phyloP scores from a whole-genome alignment of 2,888 invertebrate genomes.

The Branchipolynoe longqiensis region DNA sequence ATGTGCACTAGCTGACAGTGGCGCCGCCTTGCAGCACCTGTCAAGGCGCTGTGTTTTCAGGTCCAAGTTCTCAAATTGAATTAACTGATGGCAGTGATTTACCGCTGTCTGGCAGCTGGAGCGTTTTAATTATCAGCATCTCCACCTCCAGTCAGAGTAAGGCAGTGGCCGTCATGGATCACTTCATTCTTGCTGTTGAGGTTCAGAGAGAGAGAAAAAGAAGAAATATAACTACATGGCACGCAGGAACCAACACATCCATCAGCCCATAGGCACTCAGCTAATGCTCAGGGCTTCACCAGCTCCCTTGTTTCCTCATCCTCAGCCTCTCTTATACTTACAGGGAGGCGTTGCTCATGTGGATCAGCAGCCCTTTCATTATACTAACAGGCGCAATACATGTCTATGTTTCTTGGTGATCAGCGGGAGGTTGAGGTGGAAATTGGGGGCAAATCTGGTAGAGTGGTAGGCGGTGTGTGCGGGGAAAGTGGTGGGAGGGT shows the following conservation, averaged over 20 bases:
- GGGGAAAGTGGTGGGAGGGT: background rate
- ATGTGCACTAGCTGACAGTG: too few relatives aligned
- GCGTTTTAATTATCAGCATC: conserved; percentile 23
- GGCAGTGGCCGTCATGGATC: background rate
- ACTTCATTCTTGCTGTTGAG: too few relatives aligned
- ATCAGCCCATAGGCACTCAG: conserved; percentile 26
- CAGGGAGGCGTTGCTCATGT: background rate
- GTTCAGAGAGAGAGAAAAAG: too few relatives aligned
- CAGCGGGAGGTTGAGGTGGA: background rate
- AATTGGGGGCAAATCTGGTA: conserved; percentile 3
- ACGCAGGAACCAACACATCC: conserved; percentile 41
- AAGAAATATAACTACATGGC: too few relatives aligned
- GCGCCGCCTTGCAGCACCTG: background rate
- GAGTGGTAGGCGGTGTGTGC: background rate
- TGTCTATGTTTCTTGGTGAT: too few relatives aligned
- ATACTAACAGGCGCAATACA: too few relatives aligned
- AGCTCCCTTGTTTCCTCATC: conserved; percentile 29
- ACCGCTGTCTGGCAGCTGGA: conserved; percentile 3
- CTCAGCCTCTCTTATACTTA: conserved; percentile 21
- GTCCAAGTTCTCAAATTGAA: conserved; percentile 18
- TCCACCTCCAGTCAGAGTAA: background rate
- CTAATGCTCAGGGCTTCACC: conserved; percentile 28
- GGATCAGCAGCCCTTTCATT: background rate
- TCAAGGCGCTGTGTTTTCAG: background rate
- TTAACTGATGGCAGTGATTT: conserved; percentile 28